A percentile compares a stretch with the other conserved stretches of the same genome.
These are phyloP conservation scores for Rhinogobio ventralis DNA, from an alignment of 2,797 vertebrate species.

Conservation along the genomic window DNA sequence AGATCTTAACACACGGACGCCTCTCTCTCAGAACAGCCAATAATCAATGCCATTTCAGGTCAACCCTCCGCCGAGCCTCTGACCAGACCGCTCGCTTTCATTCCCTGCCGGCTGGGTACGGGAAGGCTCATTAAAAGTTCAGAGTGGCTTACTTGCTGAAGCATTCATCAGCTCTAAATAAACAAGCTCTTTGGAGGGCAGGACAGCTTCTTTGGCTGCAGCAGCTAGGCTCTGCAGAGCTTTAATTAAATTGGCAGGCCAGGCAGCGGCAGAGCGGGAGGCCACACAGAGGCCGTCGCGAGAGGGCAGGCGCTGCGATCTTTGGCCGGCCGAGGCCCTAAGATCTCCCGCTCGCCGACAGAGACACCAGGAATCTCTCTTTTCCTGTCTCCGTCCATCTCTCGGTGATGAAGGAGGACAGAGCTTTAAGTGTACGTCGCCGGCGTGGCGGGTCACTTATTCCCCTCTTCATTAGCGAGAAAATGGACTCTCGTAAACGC, in stretches of 20 bases:
- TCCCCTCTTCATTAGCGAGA: slow-evolving; percentile 99
- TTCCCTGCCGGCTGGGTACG: slow-evolving; percentile 62
- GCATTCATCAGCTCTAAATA: slow-evolving; percentile 59
- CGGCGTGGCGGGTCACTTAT: slow-evolving; percentile 96
- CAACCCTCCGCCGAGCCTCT: slow-evolving; percentile 53
- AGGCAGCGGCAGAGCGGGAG: slow-evolving; percentile 79
- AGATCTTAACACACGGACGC: slow-evolving; percentile 41
- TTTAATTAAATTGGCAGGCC: slow-evolving; percentile 74
- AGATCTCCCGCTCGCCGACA: slow-evolving; percentile 78
- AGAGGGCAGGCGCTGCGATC: slow-evolving; percentile 61
- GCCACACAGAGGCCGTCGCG: slow-evolving; percentile 64
- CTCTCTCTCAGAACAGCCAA: slow-evolving; percentile 57
- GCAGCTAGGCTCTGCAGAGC: slow-evolving; percentile 41
- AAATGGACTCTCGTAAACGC: slow-evolving; percentile 99
- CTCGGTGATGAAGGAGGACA: slow-evolving; percentile 79
- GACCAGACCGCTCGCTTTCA: slow-evolving; percentile 55
- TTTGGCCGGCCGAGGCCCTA: slow-evolving; percentile 75
- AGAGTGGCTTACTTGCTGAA: slow-evolving; percentile 49
- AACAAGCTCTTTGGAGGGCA: slow-evolving; percentile 59
- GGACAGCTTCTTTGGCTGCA: slow-evolving; percentile 50
- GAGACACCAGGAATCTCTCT: slow-evolving; percentile 81
- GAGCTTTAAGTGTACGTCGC: slow-evolving; percentile 95
- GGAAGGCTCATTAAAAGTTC: slow-evolving; percentile 71
- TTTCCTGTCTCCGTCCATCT: slow-evolving; percentile 57
- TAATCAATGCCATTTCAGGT: slow-evolving; percentile 62